Evolutionary conservation across 2,113 vertebrate species (phyloP).

Genomic region (Rhipidura dahli): DNA sequence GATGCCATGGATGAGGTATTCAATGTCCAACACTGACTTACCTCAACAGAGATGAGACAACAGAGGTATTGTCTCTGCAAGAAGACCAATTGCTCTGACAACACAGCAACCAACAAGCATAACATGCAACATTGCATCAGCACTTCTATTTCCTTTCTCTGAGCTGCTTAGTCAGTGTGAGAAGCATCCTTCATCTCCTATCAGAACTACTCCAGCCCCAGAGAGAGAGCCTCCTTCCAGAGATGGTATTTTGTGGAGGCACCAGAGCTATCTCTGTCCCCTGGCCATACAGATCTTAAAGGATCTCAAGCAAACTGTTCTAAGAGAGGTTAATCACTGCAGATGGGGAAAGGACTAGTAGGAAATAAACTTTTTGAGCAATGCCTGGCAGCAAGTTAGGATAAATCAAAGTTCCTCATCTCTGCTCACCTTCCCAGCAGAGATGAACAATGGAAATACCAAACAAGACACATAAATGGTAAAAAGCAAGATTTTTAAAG

Average conservation of each 20-base stretch:
- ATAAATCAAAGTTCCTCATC: not conserved
- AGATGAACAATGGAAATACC: not conserved
- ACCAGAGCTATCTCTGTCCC: not conserved
- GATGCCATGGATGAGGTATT: not conserved
- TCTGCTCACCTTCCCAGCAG: not conserved
- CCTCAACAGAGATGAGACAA: not conserved
- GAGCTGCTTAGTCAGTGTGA: not conserved
- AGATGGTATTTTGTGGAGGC: not conserved
- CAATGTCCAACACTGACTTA: fast-evolving
- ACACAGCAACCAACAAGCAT: too few relatives aligned
- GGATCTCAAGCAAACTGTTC: not conserved
- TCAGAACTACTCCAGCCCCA: not conserved
- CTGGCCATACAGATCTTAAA: not conserved
- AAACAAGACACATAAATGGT: not conserved
- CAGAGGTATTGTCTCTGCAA: not conserved
- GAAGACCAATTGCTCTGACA: not conserved
- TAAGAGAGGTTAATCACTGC: not conserved
- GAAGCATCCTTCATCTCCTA: not conserved
- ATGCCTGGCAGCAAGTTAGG: not conserved
- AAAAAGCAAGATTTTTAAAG: slow-evolving; percentile 12
- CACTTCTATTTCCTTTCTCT: not conserved
- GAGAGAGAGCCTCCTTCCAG: not conserved
- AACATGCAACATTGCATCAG: not conserved
- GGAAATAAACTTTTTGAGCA: not conserved
- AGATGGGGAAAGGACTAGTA: not conserved